Base-by-base conservation (phyloP, 2,797 vertebrate species). In the Loris lydekkerianus region DNA sequence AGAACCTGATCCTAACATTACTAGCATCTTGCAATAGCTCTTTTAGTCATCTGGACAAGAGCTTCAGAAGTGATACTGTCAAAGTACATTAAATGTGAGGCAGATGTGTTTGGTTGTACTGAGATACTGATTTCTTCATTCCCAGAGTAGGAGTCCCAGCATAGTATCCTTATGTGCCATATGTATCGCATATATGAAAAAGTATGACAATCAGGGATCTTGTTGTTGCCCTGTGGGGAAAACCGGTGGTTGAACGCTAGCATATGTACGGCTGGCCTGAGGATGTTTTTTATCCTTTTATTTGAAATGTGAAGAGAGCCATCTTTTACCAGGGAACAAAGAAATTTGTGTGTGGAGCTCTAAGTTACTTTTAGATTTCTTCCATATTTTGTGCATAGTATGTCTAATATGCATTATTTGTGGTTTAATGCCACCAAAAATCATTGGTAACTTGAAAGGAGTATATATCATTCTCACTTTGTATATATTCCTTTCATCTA, bases 361-460 rank as follows among this genome's bases (percentile, higher is more conserved):
- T 46, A 93, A 1, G 65, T 83, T 77, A 83, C 10, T 46, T 89
- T 89, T 92, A 86, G 29, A 80, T 93, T 95, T 89, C 80, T 75
- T 76, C 92, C n/a, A 18, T 23, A 73, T n/a, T 67, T 67, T 70
- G 49, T 63, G 40, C 56, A 34, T 77, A 83, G 15, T 91, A 20
- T 63, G 29, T 82, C 69, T 86, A 2, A 83, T 91, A 53, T 37
- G 14, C 37, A 91, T 72, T 83, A 67, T 82, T 91, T 86, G 40
- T 72, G 7, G 82, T 89, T 73, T 95, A 84, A 87, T 78, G 40
- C 63, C 72, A 67, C 27, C 34, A 78, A 15, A 96, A 76, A 40
- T 78, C 65, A n/a, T 56, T 91, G 60, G 65, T 86, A 80, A 53
- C 49, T 78, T 75, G 73, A 89, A 92, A 43, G 81, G 60, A 49